Evolutionary conservation across 2,888 invertebrate species (phyloP).

Genomic region (Orchesellides sinensis): DNA sequence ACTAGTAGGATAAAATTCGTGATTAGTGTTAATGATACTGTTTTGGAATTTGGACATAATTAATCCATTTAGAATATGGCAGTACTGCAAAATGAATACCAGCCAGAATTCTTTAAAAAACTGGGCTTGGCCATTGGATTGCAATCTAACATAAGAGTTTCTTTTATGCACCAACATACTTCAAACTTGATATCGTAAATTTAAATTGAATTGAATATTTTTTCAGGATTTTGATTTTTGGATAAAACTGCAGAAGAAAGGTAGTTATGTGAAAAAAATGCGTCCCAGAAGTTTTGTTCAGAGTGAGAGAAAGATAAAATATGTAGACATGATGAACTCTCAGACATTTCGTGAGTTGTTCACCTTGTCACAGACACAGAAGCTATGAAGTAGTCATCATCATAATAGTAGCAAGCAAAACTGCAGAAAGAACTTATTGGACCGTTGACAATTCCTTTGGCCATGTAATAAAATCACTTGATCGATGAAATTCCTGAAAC

Average conservation of each 20-base stretch:
- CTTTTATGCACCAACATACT: too few relatives aligned
- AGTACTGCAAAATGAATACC: too few relatives aligned
- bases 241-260: too few relatives aligned
- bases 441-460: slow-evolving; percentile 20
- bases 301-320: slow-evolving; percentile 35
- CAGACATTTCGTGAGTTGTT: neutral
- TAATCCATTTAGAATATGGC: slow-evolving; percentile 65
- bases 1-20: neutral
- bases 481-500: slow-evolving; percentile 54
- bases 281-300: too few relatives aligned
- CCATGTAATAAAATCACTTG: slow-evolving; percentile 11
- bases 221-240: too few relatives aligned
- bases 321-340: slow-evolving; percentile 29
- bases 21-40: slow-evolving; percentile 4
- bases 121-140: too few relatives aligned
- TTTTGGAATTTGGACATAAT: slow-evolving; percentile 56
- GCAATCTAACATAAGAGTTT: neutral
- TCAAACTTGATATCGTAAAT: too few relatives aligned
- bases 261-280: too few relatives aligned
- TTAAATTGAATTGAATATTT: too few relatives aligned
- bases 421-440: slow-evolving; percentile 20
- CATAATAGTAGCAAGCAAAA: slow-evolving; percentile 6
- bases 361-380: slow-evolving; percentile 53
- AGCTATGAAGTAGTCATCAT: slow-evolving; percentile 50
- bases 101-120: too few relatives aligned